Evolutionary conservation across 2,113 vertebrate species (phyloP).

Genomic region (Phrynosoma blainvillii): DNA sequence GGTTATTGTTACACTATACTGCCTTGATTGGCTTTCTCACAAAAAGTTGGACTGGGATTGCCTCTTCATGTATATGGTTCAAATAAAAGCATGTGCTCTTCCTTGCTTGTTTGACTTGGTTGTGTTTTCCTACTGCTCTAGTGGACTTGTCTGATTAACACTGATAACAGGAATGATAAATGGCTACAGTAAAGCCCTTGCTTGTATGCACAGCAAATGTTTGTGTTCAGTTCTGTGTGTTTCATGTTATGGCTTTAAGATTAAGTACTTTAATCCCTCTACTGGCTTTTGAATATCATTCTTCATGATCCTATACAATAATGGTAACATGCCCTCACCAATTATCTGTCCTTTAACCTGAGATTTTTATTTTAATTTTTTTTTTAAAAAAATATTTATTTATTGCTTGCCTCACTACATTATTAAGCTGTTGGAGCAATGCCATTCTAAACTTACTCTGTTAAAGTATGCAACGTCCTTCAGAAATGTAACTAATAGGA

Average conservation of each 20-base stretch:
- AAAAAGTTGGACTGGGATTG: not conserved
- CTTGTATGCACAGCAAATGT: slow-evolving; percentile 10
- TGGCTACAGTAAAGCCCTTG: slow-evolving; percentile 7
- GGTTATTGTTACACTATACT: not conserved
- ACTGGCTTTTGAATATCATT: not conserved
- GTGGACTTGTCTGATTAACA: not conserved
- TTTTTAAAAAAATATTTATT: not conserved
- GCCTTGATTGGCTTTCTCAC: not conserved
- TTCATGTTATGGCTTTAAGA: not conserved
- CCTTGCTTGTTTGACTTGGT: too few relatives aligned
- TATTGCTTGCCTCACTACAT: not conserved
- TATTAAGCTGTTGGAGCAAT: not conserved
- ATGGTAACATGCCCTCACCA: not conserved
- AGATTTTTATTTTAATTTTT: not conserved
- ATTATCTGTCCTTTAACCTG: not conserved
- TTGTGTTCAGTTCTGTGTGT: not conserved
- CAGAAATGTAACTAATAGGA: not conserved
- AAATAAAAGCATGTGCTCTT: not conserved
- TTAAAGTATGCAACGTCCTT: not conserved
- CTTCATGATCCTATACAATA: not conserved
- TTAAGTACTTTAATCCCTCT: not conserved
- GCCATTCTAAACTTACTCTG: not conserved
- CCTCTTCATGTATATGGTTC: not conserved
- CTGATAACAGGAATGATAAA: not conserved
- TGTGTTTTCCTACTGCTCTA: not conserved